A percentile compares a stretch with the other conserved stretches of the same genome.
phyloP scores from a whole-genome alignment of 2,797 vertebrate species.

The Dryobates pubescens region DNA sequence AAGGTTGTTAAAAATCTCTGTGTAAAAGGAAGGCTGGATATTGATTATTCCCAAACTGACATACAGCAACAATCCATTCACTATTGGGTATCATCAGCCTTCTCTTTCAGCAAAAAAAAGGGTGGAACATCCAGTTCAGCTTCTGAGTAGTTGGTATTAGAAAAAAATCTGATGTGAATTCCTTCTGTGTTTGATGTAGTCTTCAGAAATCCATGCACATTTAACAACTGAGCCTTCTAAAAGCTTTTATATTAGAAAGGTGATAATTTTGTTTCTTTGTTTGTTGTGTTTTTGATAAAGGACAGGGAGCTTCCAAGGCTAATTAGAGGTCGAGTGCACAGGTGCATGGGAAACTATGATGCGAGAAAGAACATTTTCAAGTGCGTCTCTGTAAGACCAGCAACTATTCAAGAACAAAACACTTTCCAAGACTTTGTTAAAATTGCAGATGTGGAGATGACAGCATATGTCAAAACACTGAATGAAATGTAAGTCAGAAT shows the following conservation, averaged over 20 bases:
- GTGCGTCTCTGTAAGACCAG: constrained; percentile 90
- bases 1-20: background rate
- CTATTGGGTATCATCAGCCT: background rate
- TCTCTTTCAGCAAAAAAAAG: background rate
- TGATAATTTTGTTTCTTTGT: constrained; percentile 12
- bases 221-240: background rate
- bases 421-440: constrained; percentile 87
- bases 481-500: constrained; percentile 80
- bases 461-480: constrained; percentile 76
- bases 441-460: constrained; percentile 88
- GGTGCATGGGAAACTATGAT: constrained; percentile 93
- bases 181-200: background rate
- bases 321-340: constrained; percentile 91
- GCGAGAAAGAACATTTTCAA: constrained; percentile 83
- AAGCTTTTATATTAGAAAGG: background rate
- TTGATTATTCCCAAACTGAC: background rate
- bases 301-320: constrained; percentile 91
- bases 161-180: background rate
- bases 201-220: background rate
- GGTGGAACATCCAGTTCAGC: background rate
- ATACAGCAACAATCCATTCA: background rate
- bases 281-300: constrained; percentile 77
- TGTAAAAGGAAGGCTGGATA: background rate
- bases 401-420: constrained; percentile 86
- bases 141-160: background rate